Evolutionary conservation across 1,140 invertebrate genomes (phyloP).

Genomic region (Acromyrmex echinatior): DNA sequence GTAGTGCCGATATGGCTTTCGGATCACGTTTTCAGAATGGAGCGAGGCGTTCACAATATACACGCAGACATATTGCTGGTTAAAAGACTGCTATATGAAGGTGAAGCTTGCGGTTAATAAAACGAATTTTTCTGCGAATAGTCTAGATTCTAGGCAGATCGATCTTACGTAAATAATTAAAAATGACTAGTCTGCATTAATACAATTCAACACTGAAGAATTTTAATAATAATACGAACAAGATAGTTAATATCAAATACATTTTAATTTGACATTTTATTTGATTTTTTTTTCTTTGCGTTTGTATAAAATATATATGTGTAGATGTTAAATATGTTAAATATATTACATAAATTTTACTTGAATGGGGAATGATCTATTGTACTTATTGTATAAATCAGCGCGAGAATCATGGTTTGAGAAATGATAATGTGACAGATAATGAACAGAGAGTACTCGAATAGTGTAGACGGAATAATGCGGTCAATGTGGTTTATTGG

Average conservation of each 20-base stretch:
- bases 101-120: constrained; percentile 12
- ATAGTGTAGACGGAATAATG: background rate
- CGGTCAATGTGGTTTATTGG: constrained; percentile 36
- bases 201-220: background rate
- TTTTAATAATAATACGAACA: background rate
- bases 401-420: background rate
- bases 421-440: constrained; percentile 23
- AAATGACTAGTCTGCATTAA: background rate
- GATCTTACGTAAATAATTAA: background rate
- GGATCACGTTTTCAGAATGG: constrained; percentile 52
- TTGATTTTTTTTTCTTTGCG: background rate
- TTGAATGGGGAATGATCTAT: background rate
- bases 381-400: background rate
- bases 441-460: constrained; percentile 9
- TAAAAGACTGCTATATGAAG: constrained; percentile 33
- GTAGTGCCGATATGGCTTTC: constrained; percentile 17
- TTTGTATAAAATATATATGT: background rate
- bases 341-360: background rate
- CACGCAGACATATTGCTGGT: constrained; percentile 23
- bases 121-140: background rate
- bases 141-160: background rate
- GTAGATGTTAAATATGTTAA: background rate
- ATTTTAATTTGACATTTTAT: constrained; percentile 6
- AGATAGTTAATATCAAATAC: background rate
- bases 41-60: background rate